Conservation (phyloP, 2,888 invertebrate genomes). For the Dugesia japonica region DNA sequence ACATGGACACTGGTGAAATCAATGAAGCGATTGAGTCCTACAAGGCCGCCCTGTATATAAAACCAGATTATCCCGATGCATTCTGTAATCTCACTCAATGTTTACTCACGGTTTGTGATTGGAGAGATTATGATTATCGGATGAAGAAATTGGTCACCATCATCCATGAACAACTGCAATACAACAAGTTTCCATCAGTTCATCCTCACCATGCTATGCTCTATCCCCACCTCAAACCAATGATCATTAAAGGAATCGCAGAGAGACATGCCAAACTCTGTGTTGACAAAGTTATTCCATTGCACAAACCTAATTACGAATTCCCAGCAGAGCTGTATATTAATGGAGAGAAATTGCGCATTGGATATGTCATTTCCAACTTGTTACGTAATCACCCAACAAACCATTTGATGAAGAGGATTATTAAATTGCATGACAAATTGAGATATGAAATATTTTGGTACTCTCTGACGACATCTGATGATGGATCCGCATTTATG, state of each 20-base stretch:
- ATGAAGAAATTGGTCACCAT: slow-evolving; percentile 80
- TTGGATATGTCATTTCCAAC: slow-evolving; percentile 95
- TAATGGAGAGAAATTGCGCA: slow-evolving; percentile 56
- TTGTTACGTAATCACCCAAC: slow-evolving; percentile 99
- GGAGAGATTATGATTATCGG: slow-evolving; percentile 80
- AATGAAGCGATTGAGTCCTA: slow-evolving; percentile 89
- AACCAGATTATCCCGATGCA: slow-evolving; percentile 94
- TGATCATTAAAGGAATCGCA: slow-evolving; percentile 78
- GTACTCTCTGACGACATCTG: slow-evolving; percentile 73
- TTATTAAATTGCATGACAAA: slow-evolving; percentile 58
- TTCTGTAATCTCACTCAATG: slow-evolving; percentile 88
- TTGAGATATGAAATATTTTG: slow-evolving; percentile 49
- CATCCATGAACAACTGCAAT: slow-evolving; percentile 79
- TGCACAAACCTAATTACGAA: slow-evolving; percentile 24
- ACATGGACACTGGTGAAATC: slow-evolving; percentile 92
- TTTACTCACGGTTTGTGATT: slow-evolving; percentile 74
- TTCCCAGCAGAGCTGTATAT: slow-evolving; percentile 22
- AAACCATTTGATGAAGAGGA: slow-evolving; percentile 94
- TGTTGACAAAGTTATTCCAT: slow-evolving; percentile 61
- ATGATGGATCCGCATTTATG: slow-evolving; percentile 91
- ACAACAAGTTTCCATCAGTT: slow-evolving; percentile 81
- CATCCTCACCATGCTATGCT: slow-evolving; percentile 99
- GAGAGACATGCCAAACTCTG: slow-evolving; percentile 84
- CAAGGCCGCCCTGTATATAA: slow-evolving; percentile 74
- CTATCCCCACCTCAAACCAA: slow-evolving; percentile 93